Conservation (phyloP, 1,140 invertebrate genomes). For the Bombyx mandarina region DNA sequence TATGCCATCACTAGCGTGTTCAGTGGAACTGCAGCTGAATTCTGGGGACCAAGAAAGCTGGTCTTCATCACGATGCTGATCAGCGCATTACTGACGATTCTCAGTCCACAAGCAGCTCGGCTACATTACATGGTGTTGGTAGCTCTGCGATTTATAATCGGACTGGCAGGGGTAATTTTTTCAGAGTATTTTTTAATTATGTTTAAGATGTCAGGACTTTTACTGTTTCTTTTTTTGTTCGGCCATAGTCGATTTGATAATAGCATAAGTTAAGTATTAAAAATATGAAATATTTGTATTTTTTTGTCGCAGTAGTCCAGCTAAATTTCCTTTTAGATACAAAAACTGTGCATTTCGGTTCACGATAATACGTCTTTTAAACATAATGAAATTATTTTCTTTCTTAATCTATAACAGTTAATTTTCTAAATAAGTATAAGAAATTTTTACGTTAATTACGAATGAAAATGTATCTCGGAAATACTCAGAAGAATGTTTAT, state of each 20-base stretch:
- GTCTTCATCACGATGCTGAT: slow-evolving; percentile 78
- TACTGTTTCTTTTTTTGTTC: background rate
- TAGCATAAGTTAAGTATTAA: background rate
- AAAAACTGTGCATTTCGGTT: no score
- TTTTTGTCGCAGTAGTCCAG: no score
- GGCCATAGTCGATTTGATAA: background rate
- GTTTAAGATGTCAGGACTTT: background rate
- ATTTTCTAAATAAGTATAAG: no score
- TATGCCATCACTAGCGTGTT: slow-evolving; percentile 74
- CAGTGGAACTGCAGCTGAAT: slow-evolving; percentile 81
- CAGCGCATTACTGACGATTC: slow-evolving; percentile 78
- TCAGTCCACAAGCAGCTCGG: slow-evolving; percentile 76
- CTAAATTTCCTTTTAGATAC: no score
- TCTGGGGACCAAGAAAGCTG: slow-evolving; percentile 79
- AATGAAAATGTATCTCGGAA: no score
- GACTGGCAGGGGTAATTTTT: slow-evolving; percentile 75
- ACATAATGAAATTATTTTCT: no score
- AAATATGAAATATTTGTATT: no score
- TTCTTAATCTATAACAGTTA: no score
- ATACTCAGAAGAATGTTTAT: no score
- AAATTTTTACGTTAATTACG: no score
- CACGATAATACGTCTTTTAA: no score
- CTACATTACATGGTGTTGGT: slow-evolving; percentile 75
- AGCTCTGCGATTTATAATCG: slow-evolving; percentile 75
- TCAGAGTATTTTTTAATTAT: background rate